These are phyloP conservation scores for Forbesichthys papilliferus DNA, from an alignment of 2,113 vertebrate species.

Conservation along the genomic window DNA sequence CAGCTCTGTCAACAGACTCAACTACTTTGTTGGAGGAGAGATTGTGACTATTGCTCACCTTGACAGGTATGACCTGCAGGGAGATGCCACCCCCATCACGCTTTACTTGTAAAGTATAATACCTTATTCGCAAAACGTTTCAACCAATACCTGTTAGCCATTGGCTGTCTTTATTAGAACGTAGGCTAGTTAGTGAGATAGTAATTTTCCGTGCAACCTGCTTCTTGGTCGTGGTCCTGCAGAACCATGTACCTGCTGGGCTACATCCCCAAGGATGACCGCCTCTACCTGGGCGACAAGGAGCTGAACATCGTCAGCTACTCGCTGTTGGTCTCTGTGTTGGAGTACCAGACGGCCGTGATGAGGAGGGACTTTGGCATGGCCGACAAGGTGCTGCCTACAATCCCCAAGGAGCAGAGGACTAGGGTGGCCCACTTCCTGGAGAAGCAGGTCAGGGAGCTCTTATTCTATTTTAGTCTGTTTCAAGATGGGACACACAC, in stretches of 20 bases:
- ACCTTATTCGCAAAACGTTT: too few species aligned
- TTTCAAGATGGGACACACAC: neutral
- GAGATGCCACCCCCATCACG: neutral
- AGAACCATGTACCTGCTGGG: constrained; percentile 98
- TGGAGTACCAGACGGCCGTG: constrained; percentile 98
- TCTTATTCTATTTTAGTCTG: neutral
- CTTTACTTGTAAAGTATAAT: too few species aligned
- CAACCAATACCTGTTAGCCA: too few species aligned
- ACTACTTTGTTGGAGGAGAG: constrained; percentile 98
- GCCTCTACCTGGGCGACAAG: constrained; percentile 96
- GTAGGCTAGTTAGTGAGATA: neutral
- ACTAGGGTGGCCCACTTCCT: constrained; percentile 97
- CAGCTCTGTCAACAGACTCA: constrained; percentile 98
- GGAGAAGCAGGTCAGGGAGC: constrained; percentile 89
- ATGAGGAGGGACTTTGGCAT: constrained; percentile 97
- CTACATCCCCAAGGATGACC: constrained; percentile 98
- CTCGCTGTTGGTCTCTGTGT: constrained; percentile 92
- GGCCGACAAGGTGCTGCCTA: constrained; percentile 97
- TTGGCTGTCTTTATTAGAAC: too few species aligned
- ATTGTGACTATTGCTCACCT: constrained; percentile 98
- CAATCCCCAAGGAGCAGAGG: constrained; percentile 97
- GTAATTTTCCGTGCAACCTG: neutral
- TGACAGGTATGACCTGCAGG: constrained; percentile 82
- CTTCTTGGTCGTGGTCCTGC: constrained; percentile 28
- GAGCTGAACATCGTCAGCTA: constrained; percentile 98